phyloP scores from a whole-genome alignment of 2,888 invertebrate genomes.

The Calliopum simillimum region DNA sequence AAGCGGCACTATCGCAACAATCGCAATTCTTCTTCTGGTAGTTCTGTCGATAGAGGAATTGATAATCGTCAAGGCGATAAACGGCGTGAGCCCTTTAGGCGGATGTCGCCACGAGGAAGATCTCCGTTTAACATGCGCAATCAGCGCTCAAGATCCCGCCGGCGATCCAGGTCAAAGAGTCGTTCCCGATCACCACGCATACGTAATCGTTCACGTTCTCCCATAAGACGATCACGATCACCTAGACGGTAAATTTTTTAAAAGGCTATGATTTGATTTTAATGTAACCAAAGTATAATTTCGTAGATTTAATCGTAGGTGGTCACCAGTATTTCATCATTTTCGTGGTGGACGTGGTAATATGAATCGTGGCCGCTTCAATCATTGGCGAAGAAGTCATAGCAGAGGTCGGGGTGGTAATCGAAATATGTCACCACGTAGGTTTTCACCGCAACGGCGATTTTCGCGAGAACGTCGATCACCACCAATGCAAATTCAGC shows the following conservation, averaged over 20 bases:
- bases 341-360: constrained; percentile 56
- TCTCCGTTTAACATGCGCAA: constrained; percentile 57
- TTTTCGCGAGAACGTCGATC: constrained; percentile 57
- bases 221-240: constrained; percentile 62
- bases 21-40: constrained; percentile 81
- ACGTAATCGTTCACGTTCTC: constrained; percentile 62
- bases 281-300: constrained; percentile 49
- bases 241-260: constrained; percentile 60
- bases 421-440: constrained; percentile 53
- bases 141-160: constrained; percentile 63
- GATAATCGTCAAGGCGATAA: constrained; percentile 27
- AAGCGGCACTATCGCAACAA: constrained; percentile 91
- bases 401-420: constrained; percentile 58
- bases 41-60: constrained; percentile 52
- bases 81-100: constrained; percentile 27
- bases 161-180: constrained; percentile 58
- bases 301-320: constrained; percentile 56
- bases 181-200: constrained; percentile 62
- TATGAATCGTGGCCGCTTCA: constrained; percentile 55
- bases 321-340: constrained; percentile 52
- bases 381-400: constrained; percentile 58
- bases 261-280: neutral
- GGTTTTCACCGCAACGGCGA: constrained; percentile 57
- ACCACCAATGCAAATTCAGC: constrained; percentile 56
- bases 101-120: constrained; percentile 55